phyloP scores from a whole-genome alignment of 2,888 invertebrate genomes.

The Nephrotoma flavescens region DNA sequence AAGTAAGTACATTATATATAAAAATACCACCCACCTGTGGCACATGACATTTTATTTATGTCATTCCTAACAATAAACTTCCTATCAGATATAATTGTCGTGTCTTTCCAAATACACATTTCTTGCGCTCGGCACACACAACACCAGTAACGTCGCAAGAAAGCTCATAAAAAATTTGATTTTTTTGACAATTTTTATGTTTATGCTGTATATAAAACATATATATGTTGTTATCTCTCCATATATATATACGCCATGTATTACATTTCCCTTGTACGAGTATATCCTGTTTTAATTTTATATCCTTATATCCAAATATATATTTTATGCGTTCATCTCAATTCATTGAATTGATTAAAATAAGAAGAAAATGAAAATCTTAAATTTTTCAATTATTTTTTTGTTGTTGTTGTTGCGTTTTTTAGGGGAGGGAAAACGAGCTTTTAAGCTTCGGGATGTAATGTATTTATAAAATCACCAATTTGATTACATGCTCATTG shows the following conservation, averaged over 20 bases:
- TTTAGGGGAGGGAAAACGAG: neutral
- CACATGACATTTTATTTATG: neutral
- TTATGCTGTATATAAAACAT: neutral
- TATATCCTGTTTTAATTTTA: neutral
- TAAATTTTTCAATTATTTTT: neutral
- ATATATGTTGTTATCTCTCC: neutral
- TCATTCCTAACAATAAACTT: neutral
- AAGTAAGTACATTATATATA: neutral
- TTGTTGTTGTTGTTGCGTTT: neutral
- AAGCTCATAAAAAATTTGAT: neutral
- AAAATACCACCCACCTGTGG: neutral
- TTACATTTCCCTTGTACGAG: neutral
- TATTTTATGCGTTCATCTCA: neutral
- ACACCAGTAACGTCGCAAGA: neutral
- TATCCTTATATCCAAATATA: neutral
- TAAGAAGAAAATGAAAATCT: neutral
- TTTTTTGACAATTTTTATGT: neutral
- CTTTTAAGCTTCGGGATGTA: neutral
- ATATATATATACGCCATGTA: neutral
- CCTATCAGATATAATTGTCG: neutral
- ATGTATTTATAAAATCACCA: neutral
- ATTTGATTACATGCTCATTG: conserved; percentile 4
- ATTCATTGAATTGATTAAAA: neutral
- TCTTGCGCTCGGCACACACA: neutral
- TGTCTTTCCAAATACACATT: neutral